Percentiles rank a stretch among this genome's conserved stretches.
Conservation (phyloP, 2,797 vertebrate genomes). For the Garrulus glandarius region DNA sequence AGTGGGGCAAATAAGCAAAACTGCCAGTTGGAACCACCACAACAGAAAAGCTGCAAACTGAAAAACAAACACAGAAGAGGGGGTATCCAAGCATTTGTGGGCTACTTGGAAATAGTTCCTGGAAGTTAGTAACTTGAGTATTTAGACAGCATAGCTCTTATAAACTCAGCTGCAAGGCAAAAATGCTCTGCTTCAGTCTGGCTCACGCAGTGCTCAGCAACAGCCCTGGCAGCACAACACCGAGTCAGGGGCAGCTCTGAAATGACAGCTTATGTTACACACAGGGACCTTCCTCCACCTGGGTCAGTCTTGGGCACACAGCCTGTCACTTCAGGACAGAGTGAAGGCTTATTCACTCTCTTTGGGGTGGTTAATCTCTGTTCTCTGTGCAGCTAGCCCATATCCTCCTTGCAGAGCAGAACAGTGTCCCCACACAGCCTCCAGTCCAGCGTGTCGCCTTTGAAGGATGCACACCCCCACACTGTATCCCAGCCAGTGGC, state of each 20-base stretch:
- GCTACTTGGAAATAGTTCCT: neutral
- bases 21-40: neutral
- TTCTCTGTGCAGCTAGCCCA: neutral
- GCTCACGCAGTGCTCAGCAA: accelerated
- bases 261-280: neutral
- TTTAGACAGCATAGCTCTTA: neutral
- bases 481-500: accelerated
- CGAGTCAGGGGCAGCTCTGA: accelerated
- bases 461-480: accelerated
- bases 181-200: accelerated
- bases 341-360: neutral
- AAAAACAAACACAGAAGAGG: neutral
- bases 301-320: neutral
- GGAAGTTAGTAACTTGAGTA: neutral
- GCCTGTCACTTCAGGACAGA: neutral
- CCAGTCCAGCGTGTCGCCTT: accelerated
- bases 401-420: neutral
- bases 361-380: neutral
- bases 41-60: neutral
- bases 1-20: neutral
- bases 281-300: neutral
- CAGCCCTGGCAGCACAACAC: accelerated
- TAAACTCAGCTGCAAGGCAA: neutral
- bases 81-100: neutral
- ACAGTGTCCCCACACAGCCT: accelerated